Evolutionary conservation across 2,888 invertebrate genomes (phyloP), one percentile per base, ranked within the genome.

Genomic region (Drosophila paramelanica): DNA sequence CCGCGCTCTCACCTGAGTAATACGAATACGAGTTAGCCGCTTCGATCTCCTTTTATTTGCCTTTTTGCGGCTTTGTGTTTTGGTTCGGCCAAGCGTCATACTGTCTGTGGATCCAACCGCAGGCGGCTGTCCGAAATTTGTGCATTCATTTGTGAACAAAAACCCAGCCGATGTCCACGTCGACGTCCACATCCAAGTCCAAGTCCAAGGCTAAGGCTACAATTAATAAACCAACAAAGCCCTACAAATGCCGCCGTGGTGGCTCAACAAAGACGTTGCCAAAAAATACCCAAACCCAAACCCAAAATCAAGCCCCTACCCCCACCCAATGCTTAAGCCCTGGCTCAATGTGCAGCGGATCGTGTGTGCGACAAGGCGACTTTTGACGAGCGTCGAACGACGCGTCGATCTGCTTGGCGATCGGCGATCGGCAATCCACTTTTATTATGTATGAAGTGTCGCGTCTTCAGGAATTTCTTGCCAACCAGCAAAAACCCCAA

Each of bases 391-490:
- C 67, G 58, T 38, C 59, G 69, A 71, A 66, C 52, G 55, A 50
- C 31, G 46, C 62, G 52, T 45, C 27, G 33, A 33, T 33, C 33
- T 31, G 27, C 27, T 31, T 31, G 27, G 27, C 27, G 8, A 13
- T 36, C 36, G 36, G 4, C 49, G 53, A 47, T 67, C 73, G 73
- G 56, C 73, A 72, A 81, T 75, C 77, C 77, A 75, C 77, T 89
- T 81, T 88, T 88, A 80, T 81, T 89, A 88, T 88, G 88, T 77
- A 89, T 88, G 88, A 84, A 89, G 88, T 88, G 88, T 89, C 79
- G 87, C 84, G 83, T 80, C 73, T 77, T 69, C 71, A 77, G 82
- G 85, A 87, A 87, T 87, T 75, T 88, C 73, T 68, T 46, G 64
- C 58, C 58, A 53, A 60, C 49, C 59, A 50, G 42, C 55, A 68